A percentile compares a stretch with the other conserved stretches of the same genome.
These are phyloP conservation scores for Heliconius aoede DNA, from an alignment of 2,888 invertebrate genomes.

Conservation along the genomic window DNA sequence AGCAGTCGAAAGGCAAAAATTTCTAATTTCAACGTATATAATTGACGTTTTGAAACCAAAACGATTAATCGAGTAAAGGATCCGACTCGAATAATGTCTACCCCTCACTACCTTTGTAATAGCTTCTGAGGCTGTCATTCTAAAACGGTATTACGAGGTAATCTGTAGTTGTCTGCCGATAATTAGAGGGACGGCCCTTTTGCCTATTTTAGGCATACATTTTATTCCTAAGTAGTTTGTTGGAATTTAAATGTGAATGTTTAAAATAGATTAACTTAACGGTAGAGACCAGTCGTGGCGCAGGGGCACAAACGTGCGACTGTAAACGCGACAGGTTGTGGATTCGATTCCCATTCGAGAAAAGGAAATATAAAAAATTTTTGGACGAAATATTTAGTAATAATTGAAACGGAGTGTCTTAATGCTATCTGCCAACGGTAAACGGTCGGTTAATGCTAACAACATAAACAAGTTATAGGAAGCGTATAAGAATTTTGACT, in stretches of 20 bases:
- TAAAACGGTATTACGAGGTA: conserved; percentile 35
- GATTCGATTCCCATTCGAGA: too few species aligned
- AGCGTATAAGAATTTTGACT: too few species aligned
- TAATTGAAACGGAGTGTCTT: too few species aligned
- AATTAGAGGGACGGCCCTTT: conserved; percentile 35
- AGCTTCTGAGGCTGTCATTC: conserved; percentile 33
- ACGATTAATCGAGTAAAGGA: conserved; percentile 19
- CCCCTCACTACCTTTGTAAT: conserved; percentile 30
- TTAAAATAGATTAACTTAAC: neutral
- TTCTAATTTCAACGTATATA: conserved; percentile 14
- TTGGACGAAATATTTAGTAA: too few species aligned
- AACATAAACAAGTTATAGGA: too few species aligned
- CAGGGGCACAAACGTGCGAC: too few species aligned
- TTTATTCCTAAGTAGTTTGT: neutral
- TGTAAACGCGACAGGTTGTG: too few species aligned
- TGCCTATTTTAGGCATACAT: neutral
- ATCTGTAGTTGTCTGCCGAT: conserved; percentile 39
- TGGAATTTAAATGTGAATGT: neutral
- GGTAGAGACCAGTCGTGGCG: too few species aligned
- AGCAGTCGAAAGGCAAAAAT: neutral
- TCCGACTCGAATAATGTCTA: conserved; percentile 22
- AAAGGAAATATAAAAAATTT: too few species aligned
- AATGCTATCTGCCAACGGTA: too few species aligned
- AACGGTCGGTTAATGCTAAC: too few species aligned
- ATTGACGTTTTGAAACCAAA: conserved; percentile 28